phyloP scores from a whole-genome alignment of 2,888 invertebrate species.

The Phyllotreta striolata region DNA sequence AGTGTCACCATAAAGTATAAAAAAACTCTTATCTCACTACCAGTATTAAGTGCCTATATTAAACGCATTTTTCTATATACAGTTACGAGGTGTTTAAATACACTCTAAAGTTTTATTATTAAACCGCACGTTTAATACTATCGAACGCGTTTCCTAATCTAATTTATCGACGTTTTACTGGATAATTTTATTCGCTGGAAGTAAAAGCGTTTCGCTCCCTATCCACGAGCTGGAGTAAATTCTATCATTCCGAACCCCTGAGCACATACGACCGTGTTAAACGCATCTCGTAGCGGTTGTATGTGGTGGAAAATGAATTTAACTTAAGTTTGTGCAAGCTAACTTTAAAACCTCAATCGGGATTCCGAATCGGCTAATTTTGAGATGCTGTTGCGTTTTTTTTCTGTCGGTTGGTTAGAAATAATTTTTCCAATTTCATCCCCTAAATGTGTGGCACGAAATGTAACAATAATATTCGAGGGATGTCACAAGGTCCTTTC shows the following conservation, averaged over 20 bases:
- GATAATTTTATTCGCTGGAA: conserved; percentile 14
- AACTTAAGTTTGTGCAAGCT: conserved; percentile 13
- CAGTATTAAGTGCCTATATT: no score
- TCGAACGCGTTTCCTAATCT: neutral
- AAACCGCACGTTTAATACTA: neutral
- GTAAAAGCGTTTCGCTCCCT: conserved; percentile 15
- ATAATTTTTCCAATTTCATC: neutral
- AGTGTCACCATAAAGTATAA: no score
- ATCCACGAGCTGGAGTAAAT: conserved; percentile 15
- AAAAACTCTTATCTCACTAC: no score
- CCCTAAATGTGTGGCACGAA: no score
- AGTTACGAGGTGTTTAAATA: neutral
- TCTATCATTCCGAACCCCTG: conserved; percentile 21
- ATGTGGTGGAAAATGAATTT: conserved; percentile 14
- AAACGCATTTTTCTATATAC: no score
- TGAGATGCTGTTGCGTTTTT: neutral
- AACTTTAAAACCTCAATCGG: neutral
- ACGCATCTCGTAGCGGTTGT: conserved; percentile 9
- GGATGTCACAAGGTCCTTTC: conserved; percentile 22
- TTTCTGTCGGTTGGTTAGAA: neutral
- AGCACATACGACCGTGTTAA: conserved; percentile 24
- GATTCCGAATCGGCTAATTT: no score
- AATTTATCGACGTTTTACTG: neutral
- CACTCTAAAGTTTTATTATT: no score
- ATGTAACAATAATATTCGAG: conserved; percentile 41